A percentile compares a stretch with the other conserved stretches of the same genome.
These are phyloP conservation scores for Cinara cedri DNA, from an alignment of 2,888 invertebrate species.

Conservation along the genomic window DNA sequence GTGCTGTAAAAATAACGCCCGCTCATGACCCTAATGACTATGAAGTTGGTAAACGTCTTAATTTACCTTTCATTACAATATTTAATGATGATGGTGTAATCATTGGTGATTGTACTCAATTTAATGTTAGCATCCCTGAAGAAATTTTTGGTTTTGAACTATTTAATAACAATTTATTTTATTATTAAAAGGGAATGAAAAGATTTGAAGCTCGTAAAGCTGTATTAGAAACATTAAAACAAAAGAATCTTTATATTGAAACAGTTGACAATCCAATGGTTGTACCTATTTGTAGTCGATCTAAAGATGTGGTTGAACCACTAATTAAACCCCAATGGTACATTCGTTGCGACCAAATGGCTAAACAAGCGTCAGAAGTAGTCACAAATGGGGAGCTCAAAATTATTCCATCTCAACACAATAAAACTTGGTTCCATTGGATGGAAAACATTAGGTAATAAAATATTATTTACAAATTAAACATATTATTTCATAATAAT, in stretches of 20 bases:
- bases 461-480: slow-evolving; percentile 39
- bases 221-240: slow-evolving; percentile 78
- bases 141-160: background rate
- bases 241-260: slow-evolving; percentile 75
- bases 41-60: slow-evolving; percentile 89
- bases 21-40: slow-evolving; percentile 98
- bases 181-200: slow-evolving; percentile 74
- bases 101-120: slow-evolving; percentile 78
- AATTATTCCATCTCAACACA: slow-evolving; percentile 88
- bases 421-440: slow-evolving; percentile 95
- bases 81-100: slow-evolving; percentile 91
- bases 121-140: slow-evolving; percentile 68
- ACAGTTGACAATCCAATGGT: slow-evolving; percentile 93
- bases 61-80: slow-evolving; percentile 84
- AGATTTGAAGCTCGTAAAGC: slow-evolving; percentile 87
- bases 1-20: slow-evolving; percentile 98
- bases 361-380: slow-evolving; percentile 78
- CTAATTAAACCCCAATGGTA: slow-evolving; percentile 97
- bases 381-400: slow-evolving; percentile 81
- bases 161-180: background rate
- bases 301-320: slow-evolving; percentile 97
- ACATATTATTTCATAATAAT: slow-evolving; percentile 21
- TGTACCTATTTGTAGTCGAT: slow-evolving; percentile 93
- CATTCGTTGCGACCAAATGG: slow-evolving; percentile 89
- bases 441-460: slow-evolving; percentile 82